Conservation (phyloP, 2,888 invertebrate genomes). For the Heliothis peltigera region DNA sequence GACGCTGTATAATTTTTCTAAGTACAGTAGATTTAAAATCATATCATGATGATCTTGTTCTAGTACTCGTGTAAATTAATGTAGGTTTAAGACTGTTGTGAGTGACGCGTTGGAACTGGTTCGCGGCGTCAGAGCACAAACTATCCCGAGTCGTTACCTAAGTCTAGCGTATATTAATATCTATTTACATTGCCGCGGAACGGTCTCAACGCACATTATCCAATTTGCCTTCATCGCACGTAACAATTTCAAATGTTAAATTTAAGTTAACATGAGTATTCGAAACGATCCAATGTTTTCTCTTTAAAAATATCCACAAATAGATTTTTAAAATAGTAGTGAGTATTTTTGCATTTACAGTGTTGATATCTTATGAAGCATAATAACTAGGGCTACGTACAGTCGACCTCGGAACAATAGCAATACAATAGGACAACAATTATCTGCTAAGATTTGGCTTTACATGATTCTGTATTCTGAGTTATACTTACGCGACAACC, state of each 20-base stretch:
- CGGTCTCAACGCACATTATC: slow-evolving; percentile 50
- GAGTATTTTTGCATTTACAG: slow-evolving; percentile 74
- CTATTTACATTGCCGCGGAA: slow-evolving; percentile 44
- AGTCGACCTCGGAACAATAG: slow-evolving; percentile 63
- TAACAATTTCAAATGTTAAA: slow-evolving; percentile 56
- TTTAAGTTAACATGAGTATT: slow-evolving; percentile 59
- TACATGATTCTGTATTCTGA: slow-evolving; percentile 64
- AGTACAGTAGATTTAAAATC: slow-evolving; percentile 86
- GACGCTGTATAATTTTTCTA: slow-evolving; percentile 84
- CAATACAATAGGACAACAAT: slow-evolving; percentile 60
- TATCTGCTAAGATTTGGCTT: slow-evolving; percentile 72
- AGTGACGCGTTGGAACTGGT: slow-evolving; percentile 61
- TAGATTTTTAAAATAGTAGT: slow-evolving; percentile 57
- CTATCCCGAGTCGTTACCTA: slow-evolving; percentile 55
- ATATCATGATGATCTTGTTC: slow-evolving; percentile 83
- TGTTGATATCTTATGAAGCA: slow-evolving; percentile 69
- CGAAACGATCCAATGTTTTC: slow-evolving; percentile 47
- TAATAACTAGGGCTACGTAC: slow-evolving; percentile 68
- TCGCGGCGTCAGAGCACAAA: slow-evolving; percentile 66
- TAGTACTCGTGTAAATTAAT: slow-evolving; percentile 77
- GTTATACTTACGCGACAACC: slow-evolving; percentile 69
- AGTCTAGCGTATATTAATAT: slow-evolving; percentile 53
- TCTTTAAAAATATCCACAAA: slow-evolving; percentile 47
- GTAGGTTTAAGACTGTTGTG: slow-evolving; percentile 73
- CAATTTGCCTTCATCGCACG: slow-evolving; percentile 67